These are phyloP conservation scores for Idaea straminata DNA, from an alignment of 2,888 invertebrate species.

Conservation along the genomic window DNA sequence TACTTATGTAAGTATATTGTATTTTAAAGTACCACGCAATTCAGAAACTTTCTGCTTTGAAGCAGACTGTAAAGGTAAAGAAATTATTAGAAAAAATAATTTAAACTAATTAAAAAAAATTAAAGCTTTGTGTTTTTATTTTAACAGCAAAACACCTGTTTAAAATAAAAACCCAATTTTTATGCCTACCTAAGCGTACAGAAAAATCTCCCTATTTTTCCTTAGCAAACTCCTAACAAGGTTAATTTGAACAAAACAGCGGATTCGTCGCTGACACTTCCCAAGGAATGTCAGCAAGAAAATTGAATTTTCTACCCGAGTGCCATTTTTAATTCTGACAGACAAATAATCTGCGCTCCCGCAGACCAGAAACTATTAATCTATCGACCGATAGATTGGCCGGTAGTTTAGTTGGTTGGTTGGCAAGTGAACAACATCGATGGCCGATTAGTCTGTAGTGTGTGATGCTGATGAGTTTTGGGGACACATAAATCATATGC, in stretches of 20 bases:
- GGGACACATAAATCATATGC: too few species aligned
- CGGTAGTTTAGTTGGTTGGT: too few species aligned
- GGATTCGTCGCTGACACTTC: background rate
- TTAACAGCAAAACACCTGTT: background rate
- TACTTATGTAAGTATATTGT: too few species aligned
- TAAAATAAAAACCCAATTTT: background rate
- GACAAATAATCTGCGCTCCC: conserved; percentile 1
- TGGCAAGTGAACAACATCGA: too few species aligned
- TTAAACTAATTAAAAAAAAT: background rate
- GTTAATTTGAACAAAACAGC: background rate
- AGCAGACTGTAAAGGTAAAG: too few species aligned
- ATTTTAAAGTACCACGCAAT: too few species aligned
- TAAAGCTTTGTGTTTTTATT: background rate
- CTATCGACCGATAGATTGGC: background rate
- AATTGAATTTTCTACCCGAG: conserved; percentile 22
- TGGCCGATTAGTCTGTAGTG: too few species aligned
- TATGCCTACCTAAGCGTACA: background rate
- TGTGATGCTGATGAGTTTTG: too few species aligned
- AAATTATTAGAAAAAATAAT: conserved; percentile 4
- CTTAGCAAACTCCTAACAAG: background rate
- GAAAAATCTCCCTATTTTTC: background rate
- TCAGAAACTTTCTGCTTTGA: too few species aligned
- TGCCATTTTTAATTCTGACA: conserved; percentile 26
- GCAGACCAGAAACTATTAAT: background rate
- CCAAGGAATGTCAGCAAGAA: conserved; percentile 10